Conservation (phyloP, 2,888 invertebrate species). For the Eupithecia pulchellata region DNA sequence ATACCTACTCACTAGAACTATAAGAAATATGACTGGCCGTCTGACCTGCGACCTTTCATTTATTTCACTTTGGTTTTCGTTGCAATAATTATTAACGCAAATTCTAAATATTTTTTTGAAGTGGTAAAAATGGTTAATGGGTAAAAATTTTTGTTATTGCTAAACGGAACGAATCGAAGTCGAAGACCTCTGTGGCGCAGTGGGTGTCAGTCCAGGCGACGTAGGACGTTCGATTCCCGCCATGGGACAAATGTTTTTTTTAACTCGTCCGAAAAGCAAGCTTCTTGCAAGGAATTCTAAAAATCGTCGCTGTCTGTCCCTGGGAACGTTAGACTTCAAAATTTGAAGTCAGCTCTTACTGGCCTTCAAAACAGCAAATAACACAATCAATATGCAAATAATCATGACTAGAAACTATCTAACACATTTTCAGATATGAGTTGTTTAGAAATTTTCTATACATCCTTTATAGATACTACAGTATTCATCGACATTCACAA, state of each 20-base stretch:
- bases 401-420: neutral
- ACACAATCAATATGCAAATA: neutral
- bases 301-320: neutral
- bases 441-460: neutral
- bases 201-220: too few relatives aligned
- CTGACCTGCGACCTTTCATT: neutral
- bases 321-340: neutral
- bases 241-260: too few relatives aligned
- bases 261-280: too few relatives aligned
- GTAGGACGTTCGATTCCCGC: too few relatives aligned
- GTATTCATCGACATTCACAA: neutral
- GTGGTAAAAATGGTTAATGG: too few relatives aligned
- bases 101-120: too few relatives aligned
- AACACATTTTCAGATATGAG: neutral
- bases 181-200: too few relatives aligned
- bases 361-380: neutral
- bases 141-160: too few relatives aligned
- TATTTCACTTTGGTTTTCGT: conserved; percentile 3
- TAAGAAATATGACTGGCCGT: neutral
- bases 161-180: too few relatives aligned
- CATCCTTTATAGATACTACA: neutral
- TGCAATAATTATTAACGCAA: neutral
- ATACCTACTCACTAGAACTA: neutral
- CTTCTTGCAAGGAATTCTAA: neutral
- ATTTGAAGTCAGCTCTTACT: neutral